A percentile compares a stretch with the other conserved stretches of the same genome.
Evolutionary conservation across 2,113 vertebrate species (phyloP).

Genomic region (Phrynosoma blainvillii): DNA sequence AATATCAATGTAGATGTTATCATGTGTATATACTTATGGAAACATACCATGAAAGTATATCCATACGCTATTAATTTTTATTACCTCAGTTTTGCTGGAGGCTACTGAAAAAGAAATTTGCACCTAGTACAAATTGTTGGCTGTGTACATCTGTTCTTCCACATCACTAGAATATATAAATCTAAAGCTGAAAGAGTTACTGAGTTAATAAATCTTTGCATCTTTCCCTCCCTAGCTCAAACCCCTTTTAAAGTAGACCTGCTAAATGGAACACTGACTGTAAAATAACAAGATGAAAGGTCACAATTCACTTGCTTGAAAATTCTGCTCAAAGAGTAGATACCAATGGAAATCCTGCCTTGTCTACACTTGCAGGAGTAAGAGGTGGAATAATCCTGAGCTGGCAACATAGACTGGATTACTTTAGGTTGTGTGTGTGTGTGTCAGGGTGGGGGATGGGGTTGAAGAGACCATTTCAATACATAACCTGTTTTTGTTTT

Average conservation of each 20-base stretch:
- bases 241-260: conserved; percentile 48
- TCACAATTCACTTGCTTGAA: conserved; percentile 42
- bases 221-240: conserved; percentile 42
- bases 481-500: no score
- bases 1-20: neutral
- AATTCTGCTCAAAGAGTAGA: conserved; percentile 61
- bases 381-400: neutral
- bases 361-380: neutral
- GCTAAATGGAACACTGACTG: conserved; percentile 40
- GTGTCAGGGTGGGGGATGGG: neutral
- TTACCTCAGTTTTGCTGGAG: conserved; percentile 4
- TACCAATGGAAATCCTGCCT: neutral
- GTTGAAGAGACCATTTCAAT: no score
- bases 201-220: conserved; percentile 39
- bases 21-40: neutral
- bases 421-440: neutral
- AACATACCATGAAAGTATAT: neutral
- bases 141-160: conserved; percentile 11
- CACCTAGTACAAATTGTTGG: neutral
- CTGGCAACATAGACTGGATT: neutral
- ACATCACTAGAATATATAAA: conserved; percentile 14
- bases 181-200: conserved; percentile 36
- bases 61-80: conserved; percentile 13
- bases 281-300: conserved; percentile 46
- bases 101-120: conserved; percentile 27